These are phyloP conservation scores for Seira ritae DNA, from an alignment of 2,888 invertebrate species.

Conservation along the genomic window DNA sequence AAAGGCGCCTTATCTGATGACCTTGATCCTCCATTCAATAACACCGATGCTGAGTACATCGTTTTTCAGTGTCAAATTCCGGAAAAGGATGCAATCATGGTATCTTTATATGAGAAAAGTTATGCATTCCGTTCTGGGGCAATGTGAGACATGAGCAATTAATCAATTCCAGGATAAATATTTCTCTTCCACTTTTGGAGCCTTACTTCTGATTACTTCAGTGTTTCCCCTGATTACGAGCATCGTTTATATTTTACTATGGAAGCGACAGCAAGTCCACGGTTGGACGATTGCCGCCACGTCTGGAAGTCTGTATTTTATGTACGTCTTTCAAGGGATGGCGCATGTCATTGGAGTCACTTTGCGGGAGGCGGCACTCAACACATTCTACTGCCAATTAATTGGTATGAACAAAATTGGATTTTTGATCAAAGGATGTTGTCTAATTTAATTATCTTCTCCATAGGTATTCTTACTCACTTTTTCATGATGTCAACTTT, in stretches of 20 bases:
- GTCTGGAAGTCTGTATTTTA: constrained; percentile 59
- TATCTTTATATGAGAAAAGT: too few species aligned
- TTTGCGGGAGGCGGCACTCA: constrained; percentile 27
- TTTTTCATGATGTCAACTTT: constrained; percentile 66
- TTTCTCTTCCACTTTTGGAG: constrained; percentile 46
- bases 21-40: constrained; percentile 34
- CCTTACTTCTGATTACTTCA: constrained; percentile 47
- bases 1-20: not conserved
- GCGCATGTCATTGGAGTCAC: constrained; percentile 50
- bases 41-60: constrained; percentile 53
- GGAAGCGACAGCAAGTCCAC: constrained; percentile 65
- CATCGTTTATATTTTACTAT: constrained; percentile 59
- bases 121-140: too few species aligned
- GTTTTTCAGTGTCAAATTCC: constrained; percentile 32
- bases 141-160: too few species aligned
- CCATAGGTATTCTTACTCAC: constrained; percentile 54
- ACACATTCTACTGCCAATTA: constrained; percentile 38
- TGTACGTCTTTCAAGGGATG: constrained; percentile 63
- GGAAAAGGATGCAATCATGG: constrained; percentile 12
- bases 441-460: not conserved
- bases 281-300: constrained; percentile 66
- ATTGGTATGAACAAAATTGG: constrained; percentile 25
- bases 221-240: constrained; percentile 63
- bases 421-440: not conserved
- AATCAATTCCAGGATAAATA: constrained; percentile 35